Evolutionary conservation across 1,140 invertebrate genomes (phyloP).

Genomic region (Drosophila setifemur): DNA sequence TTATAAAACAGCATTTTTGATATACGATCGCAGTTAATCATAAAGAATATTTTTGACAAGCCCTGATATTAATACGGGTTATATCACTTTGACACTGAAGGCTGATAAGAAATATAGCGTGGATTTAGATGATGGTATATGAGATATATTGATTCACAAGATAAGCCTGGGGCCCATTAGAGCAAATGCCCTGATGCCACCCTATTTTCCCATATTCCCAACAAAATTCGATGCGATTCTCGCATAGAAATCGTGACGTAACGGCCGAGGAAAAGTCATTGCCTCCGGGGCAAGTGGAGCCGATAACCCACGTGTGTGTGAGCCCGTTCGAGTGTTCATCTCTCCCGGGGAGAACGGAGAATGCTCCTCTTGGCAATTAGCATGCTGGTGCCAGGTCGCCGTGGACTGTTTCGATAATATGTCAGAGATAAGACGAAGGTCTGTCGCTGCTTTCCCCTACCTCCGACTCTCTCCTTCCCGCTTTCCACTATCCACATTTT

Average conservation of each 20-base stretch:
- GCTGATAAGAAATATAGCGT: background rate
- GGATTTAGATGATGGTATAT: background rate
- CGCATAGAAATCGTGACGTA: constrained; percentile 37
- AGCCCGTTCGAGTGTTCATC: too few species aligned
- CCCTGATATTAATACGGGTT: background rate
- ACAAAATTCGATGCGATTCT: constrained; percentile 17
- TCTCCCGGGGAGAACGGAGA: constrained; percentile 10
- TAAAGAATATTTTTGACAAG: background rate
- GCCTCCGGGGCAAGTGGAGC: constrained; percentile 24
- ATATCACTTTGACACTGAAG: background rate
- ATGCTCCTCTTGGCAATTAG: constrained; percentile 50
- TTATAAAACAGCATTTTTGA: too few species aligned
- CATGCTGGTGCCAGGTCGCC: constrained; percentile 55
- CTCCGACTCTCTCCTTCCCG: too few species aligned
- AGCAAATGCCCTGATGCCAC: too few species aligned
- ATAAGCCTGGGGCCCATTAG: too few species aligned
- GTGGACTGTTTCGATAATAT: constrained; percentile 37
- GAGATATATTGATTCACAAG: constrained; percentile 12
- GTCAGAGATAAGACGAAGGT: constrained; percentile 54
- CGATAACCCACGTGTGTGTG: constrained; percentile 76
- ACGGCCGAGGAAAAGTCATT: constrained; percentile 32
- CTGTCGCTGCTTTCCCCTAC: background rate
- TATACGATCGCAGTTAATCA: constrained; percentile 7
- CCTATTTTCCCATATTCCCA: background rate
- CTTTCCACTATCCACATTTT: constrained; percentile 22